Percentiles rank a stretch among this genome's conserved stretches.
Evolutionary conservation across 1,140 invertebrate species (phyloP).

Genomic region (Phymastichus coffea): DNA sequence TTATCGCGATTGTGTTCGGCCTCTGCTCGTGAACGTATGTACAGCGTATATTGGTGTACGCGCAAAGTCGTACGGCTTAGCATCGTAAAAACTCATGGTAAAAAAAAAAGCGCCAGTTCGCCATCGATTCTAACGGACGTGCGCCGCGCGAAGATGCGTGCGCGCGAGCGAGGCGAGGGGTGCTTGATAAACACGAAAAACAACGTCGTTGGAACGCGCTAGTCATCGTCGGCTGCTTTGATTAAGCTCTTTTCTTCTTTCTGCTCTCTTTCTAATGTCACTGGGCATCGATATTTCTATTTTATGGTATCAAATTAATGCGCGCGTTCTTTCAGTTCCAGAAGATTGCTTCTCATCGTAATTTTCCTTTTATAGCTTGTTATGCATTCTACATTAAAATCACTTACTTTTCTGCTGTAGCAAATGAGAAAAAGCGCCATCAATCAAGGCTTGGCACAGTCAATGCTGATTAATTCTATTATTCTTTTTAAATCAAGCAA

Average conservation of each 20-base stretch:
- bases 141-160: not conserved
- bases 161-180: not conserved
- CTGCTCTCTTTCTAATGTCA: not conserved
- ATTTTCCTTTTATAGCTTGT: not conserved
- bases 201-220: not conserved
- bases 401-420: not conserved
- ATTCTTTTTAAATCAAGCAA: too few relatives aligned
- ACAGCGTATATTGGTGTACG: not conserved
- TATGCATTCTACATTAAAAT: not conserved
- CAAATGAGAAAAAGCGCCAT: not conserved
- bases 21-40: not conserved
- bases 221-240: constrained; percentile 8
- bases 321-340: too few relatives aligned
- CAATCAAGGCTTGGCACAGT: not conserved
- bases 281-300: not conserved
- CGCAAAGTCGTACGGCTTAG: not conserved
- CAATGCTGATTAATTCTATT: too few relatives aligned
- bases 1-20: constrained; percentile 35
- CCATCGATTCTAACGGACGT: constrained; percentile 10
- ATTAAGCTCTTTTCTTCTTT: not conserved
- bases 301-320: too few relatives aligned
- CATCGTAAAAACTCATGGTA: constrained; percentile 16
- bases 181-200: not conserved
- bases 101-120: not conserved
- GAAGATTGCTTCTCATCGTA: too few relatives aligned